These are phyloP conservation scores for Dysidea cf. avara DNA, from an alignment of 37 sponge, comb jelly and placozoan species.

Conservation along the genomic window DNA sequence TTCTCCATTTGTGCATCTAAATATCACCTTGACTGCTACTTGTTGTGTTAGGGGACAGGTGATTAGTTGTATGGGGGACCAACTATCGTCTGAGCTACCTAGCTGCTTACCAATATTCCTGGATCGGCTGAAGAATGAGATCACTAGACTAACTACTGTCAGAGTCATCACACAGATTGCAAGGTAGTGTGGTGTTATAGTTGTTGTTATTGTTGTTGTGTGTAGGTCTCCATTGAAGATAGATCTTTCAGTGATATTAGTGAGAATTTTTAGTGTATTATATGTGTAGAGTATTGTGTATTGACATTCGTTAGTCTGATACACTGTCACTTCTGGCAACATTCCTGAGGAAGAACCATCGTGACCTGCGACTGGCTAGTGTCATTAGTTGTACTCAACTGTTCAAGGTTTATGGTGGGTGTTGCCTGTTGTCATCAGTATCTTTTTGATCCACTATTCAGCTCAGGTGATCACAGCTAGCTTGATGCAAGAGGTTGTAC, in stretches of 20 bases:
- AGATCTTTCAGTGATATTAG: conserved; percentile 79
- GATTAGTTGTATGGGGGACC: conserved; percentile 75
- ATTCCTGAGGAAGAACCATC: conserved; percentile 95
- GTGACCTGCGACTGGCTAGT: conserved; percentile 88
- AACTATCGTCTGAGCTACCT: conserved; percentile 56
- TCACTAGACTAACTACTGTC: conserved; percentile 93
- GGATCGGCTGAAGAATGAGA: conserved; percentile 91
- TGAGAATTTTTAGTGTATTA: conserved; percentile 25
- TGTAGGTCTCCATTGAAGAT: conserved; percentile 84
- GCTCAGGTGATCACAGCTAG: conserved; percentile 31
- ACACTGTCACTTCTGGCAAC: conserved; percentile 85
- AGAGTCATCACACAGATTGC: conserved; percentile 85
- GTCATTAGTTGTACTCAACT: conserved; percentile 77
- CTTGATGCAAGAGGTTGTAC: conserved; percentile 62
- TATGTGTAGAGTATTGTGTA: neutral
- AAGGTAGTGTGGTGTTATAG: conserved; percentile 61
- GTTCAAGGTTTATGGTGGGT: conserved; percentile 66
- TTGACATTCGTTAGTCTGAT: conserved; percentile 48
- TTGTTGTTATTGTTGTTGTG: neutral
- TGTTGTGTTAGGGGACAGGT: conserved; percentile 74
- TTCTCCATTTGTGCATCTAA: neutral
- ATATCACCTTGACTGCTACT: neutral
- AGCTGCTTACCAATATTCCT: conserved; percentile 90
- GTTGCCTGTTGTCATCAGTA: neutral
- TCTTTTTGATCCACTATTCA: too few species aligned